These are phyloP conservation scores for Leuciscus waleckii DNA, from an alignment of 2,797 vertebrate species.

Conservation along the genomic window DNA sequence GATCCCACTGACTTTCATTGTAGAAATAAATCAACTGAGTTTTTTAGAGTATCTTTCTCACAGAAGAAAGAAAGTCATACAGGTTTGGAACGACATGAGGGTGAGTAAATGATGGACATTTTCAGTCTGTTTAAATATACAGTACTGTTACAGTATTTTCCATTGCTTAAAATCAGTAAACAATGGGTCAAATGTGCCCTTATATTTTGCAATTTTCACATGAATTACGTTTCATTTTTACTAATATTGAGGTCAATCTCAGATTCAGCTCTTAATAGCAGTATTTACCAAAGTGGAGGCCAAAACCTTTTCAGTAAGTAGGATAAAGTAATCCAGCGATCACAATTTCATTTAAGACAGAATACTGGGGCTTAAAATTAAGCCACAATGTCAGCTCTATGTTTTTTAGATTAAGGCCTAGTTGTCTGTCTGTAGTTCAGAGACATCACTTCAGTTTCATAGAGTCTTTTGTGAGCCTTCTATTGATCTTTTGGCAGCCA, in stretches of 20 bases:
- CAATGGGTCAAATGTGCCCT: not conserved
- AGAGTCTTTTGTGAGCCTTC: slow-evolving; percentile 30
- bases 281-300: slow-evolving; percentile 41
- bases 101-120: not conserved
- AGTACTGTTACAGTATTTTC: not conserved
- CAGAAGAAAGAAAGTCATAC: not conserved
- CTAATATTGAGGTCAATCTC: slow-evolving; percentile 69
- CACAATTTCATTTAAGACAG: slow-evolving; percentile 49
- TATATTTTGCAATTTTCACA: slow-evolving; percentile 9
- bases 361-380: slow-evolving; percentile 46
- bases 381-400: slow-evolving; percentile 33
- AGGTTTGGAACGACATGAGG: not conserved
- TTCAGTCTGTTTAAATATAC: not conserved
- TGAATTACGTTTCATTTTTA: slow-evolving; percentile 12
- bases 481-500: slow-evolving; percentile 32
- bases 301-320: slow-evolving; percentile 47
- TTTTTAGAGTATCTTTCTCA: not conserved
- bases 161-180: slow-evolving; percentile 13
- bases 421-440: slow-evolving; percentile 12
- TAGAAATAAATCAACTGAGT: not conserved
- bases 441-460: slow-evolving; percentile 33
- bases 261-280: slow-evolving; percentile 59
- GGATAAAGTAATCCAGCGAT: slow-evolving; percentile 53
- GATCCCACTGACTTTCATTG: no score
- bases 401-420: slow-evolving; percentile 29